Percentiles rank a stretch among this genome's conserved stretches.
Conservation (phyloP, 2,113 vertebrate genomes). For the Cavia aperea region DNA sequence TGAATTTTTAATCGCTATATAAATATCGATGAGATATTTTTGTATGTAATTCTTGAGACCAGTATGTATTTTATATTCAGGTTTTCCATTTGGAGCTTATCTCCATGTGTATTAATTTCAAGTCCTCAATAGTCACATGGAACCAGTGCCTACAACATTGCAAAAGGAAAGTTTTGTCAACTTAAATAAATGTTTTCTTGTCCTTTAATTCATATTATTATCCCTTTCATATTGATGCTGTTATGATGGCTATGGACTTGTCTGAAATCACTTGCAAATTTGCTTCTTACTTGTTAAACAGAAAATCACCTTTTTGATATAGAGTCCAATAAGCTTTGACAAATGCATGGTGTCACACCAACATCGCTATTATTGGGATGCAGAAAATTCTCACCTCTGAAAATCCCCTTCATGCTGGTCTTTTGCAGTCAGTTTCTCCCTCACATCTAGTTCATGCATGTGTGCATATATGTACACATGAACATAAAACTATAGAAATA, state of each 20-base stretch:
- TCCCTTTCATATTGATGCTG: neutral
- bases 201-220: neutral
- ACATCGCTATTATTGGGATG: neutral
- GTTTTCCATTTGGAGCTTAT: neutral
- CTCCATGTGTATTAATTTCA: neutral
- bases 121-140: neutral
- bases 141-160: neutral
- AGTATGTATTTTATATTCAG: neutral
- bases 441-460: neutral
- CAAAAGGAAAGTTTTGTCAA: neutral
- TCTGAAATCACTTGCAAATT: neutral
- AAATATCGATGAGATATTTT: neutral
- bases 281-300: neutral
- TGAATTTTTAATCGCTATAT: neutral
- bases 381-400: neutral
- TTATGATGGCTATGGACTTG: neutral
- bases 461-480: neutral
- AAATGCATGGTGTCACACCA: neutral
- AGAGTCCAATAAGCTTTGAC: neutral
- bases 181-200: neutral
- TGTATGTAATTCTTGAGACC: neutral
- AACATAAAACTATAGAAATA: neutral
- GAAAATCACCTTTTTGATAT: neutral
- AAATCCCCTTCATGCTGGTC: neutral
- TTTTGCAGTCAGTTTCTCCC: neutral